Evolutionary conservation across 2,113 vertebrate genomes (phyloP), one percentile per base, ranked within the genome.

Genomic region (Marmota flaviventris): DNA sequence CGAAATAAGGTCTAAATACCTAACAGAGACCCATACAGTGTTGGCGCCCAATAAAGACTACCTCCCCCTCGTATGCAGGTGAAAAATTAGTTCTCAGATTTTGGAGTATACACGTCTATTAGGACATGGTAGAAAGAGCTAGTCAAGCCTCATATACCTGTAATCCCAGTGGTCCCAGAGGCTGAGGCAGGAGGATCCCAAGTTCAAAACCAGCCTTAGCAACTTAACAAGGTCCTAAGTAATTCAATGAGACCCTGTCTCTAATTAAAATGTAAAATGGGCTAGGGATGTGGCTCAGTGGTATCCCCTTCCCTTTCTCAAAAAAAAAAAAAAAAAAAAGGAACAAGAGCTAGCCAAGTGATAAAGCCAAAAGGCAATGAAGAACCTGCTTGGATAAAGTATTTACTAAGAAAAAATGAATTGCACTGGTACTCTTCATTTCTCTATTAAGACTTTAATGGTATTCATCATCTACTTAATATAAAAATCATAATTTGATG

Each of bases 401-500:
- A 17, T 84, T 93, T 75, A 73, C 24, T 84, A 67, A 63, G n/a
- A 91, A 37, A 69, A 91, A 84, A 45, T 53, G 42, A 86, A 11
- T 85, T 45, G 10, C 25, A 12, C 14, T n/a, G 42, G 17, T n/a
- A 14, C 2, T 13, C 29, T 61, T 61, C 14, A 22, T 39, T 61
- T 24, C 22, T 88, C 25, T 85, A 20, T 39, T 86, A 73, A 78
- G 17, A 29, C 13, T 90, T 85, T 75, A 37, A 29, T 65, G 17
- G 20, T 32, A 76, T 39, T 69, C 16, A 75, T 90, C 75, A 91
- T 1, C 53, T 73, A 48, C 16, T 90, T 84, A 70, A 34, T 45
- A 81, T 42, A 90, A 95, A 58, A 78, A 65, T 45, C 72, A 69
- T 34, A 76, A 86, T 56, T 56, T 89, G 73, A 83, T 82, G 73